Conservation (phyloP, 2,113 vertebrate genomes). For the Plectropomus leopardus region DNA sequence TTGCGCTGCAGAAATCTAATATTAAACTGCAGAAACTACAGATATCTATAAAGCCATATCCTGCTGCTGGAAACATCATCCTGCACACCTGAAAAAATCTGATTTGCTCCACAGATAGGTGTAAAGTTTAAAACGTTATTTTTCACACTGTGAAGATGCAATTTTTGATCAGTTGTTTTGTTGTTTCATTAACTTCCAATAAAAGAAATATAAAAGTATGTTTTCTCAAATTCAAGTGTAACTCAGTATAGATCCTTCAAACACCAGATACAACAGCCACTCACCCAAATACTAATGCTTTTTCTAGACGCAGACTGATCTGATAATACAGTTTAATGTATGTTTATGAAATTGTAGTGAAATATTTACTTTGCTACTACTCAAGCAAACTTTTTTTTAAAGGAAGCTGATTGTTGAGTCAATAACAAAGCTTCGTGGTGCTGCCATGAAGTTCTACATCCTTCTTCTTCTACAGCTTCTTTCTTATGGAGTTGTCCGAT, state of each 20-base stretch:
- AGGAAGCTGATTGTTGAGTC: neutral
- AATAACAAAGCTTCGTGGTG: neutral
- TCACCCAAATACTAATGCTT: neutral
- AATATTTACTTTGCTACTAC: slow-evolving; percentile 15
- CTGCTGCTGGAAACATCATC: slow-evolving; percentile 12
- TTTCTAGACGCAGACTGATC: neutral
- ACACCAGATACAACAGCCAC: neutral
- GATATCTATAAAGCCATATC: neutral
- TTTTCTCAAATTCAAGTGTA: neutral
- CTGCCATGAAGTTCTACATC: neutral
- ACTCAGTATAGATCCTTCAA: slow-evolving; percentile 16
- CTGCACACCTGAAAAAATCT: neutral
- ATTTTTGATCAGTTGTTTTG: slow-evolving; percentile 48
- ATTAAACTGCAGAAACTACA: slow-evolving; percentile 33
- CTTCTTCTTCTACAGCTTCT: too few relatives aligned
- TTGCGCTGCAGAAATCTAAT: slow-evolving; percentile 1
- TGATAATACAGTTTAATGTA: slow-evolving; percentile 7
- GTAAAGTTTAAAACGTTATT: slow-evolving; percentile 20
- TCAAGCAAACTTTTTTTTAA: neutral
- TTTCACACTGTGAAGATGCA: slow-evolving; percentile 34
- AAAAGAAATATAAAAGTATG: slow-evolving; percentile 36
- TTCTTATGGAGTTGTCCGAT: too few relatives aligned
- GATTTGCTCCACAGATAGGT: slow-evolving; percentile 36
- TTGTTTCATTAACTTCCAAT: slow-evolving; percentile 76
- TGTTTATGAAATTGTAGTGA: slow-evolving; percentile 37